Base-by-base conservation (phyloP, 2,888 invertebrate species). In the Nomada flava region DNA sequence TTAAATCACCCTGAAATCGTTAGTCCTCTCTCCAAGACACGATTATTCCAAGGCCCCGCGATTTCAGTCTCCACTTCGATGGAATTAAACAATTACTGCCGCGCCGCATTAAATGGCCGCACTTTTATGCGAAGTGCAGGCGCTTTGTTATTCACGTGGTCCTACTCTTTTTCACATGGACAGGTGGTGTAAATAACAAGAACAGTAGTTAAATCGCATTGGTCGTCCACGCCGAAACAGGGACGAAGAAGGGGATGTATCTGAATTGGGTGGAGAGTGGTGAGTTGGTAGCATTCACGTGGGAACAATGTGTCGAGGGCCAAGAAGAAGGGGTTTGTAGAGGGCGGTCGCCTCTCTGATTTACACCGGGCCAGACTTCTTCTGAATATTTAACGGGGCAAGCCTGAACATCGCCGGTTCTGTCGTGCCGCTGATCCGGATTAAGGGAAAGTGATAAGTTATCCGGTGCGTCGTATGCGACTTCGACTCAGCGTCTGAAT, bases 381-480 rank as follows among this genome's bases (percentile, higher is more conserved):
- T 89, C 88, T 91, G 91, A 91, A 91, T 91, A 90, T 91, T 91
- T 91, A 91, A 91, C 87, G 89, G 85, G 82, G 84, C 87, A 86
- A 89, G 88, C 85, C 86, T 83, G 84, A 90, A 86, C 87, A 88
- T 85, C 84, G 85, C 84, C 78, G 80, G 86, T 82, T 82, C 81
- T 83, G 84, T 86, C 84, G 88, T 87, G 85, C 85, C 84, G 87
- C 88, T 91, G 89, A 91, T 91, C 90, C 90, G 90, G 91, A 91
- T 91, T 89, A 91, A 89, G 88, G 84, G 89, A 90, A 90, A 91
- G 90, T 90, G 90, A 91, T 91, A 91, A 91, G 90, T 91, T 91
- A 88, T 85, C 86, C 69, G 4, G 69, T 84, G 82, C 86, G 78
- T 79, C 79, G 85, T 79, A 81, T 71, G 80, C 87, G 87, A 87